Evolutionary conservation across 2,797 vertebrate species (phyloP), one percentile per base, ranked within the genome.

Genomic region (Cuculus canorus): DNA sequence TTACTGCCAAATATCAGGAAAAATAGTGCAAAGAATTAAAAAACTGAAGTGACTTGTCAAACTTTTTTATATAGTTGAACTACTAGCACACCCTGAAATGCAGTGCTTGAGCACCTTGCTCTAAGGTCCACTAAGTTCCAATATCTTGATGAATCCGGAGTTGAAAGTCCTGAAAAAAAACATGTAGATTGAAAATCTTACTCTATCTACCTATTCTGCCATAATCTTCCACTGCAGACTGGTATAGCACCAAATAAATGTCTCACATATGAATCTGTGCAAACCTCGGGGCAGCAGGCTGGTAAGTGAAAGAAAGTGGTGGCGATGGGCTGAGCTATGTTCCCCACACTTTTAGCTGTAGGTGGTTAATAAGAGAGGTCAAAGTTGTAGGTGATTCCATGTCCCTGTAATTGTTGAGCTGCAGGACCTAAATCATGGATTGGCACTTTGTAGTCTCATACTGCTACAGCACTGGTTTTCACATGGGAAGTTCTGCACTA

Each of bases 401-500:
- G 30, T 22, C 12, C 53, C 35, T 35, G 19, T 39, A 57, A 30
- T 18, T 47, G 22, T 32, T 11, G 5, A 9, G 22, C 50, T 84
- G 61, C 66, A 57, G 11, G 33, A 21, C 23, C 0, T 0, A 28
- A 50, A 24, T 11, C 27, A 24, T 1, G 11, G 41, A 25, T 54
- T 88, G 45, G 54, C 25, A 50, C 10, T 6, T n/a, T 2, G 1
- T 27, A 18, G 14, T 11, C 19, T 53, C 2, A 2, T 52, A 19
- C 23, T 3, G 5, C 16, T 15, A 25, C 19, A 61, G 17, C 18
- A 87, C 41, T 83, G 53, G 13, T 73, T 25, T 43, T 89, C 19
- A 23, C 2, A 1, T 1, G 7, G 25, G 19, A 86, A 71, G 6
- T 13, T 28, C 33, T 7, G 9, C 0, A 1, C 18, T 56, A 13